These are phyloP conservation scores for Synanceia verrucosa DNA, from an alignment of 2,797 vertebrate genomes.

Conservation along the genomic window DNA sequence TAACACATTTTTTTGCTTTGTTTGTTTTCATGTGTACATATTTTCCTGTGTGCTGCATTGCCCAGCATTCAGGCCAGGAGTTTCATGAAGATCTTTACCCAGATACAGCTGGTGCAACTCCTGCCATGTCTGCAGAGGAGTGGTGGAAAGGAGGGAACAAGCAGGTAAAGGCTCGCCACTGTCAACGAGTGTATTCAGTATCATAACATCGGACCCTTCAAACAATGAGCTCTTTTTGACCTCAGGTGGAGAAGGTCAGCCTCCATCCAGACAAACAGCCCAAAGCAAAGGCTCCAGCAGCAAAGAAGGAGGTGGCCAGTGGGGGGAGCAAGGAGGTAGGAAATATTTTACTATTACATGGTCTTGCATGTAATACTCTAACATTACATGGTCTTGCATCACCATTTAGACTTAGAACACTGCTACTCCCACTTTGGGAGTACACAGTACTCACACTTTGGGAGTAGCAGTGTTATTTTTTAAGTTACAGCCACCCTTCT, in stretches of 20 bases:
- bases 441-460: neutral
- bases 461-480: neutral
- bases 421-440: too few relatives aligned
- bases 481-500: neutral
- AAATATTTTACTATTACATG: neutral
- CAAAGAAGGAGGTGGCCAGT: slow-evolving; percentile 60
- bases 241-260: slow-evolving; percentile 88
- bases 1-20: too few relatives aligned
- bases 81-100: slow-evolving; percentile 94
- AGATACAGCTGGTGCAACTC: slow-evolving; percentile 79
- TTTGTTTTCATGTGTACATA: neutral
- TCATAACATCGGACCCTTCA: neutral
- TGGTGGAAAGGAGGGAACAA: slow-evolving; percentile 92
- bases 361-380: too few relatives aligned
- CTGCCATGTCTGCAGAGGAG: slow-evolving; percentile 81
- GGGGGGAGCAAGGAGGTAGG: slow-evolving; percentile 73
- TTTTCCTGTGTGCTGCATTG: neutral
- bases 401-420: too few relatives aligned
- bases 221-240: neutral
- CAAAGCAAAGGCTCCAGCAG: slow-evolving; percentile 51
- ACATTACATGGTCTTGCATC: too few relatives aligned
- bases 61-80: slow-evolving; percentile 81
- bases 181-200: neutral
- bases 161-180: slow-evolving; percentile 78
- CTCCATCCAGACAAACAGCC: slow-evolving; percentile 82